Evolutionary conservation across 2,888 invertebrate species (phyloP), one percentile per base, ranked within the genome.

Genomic region (Phlogophora meticulosa): DNA sequence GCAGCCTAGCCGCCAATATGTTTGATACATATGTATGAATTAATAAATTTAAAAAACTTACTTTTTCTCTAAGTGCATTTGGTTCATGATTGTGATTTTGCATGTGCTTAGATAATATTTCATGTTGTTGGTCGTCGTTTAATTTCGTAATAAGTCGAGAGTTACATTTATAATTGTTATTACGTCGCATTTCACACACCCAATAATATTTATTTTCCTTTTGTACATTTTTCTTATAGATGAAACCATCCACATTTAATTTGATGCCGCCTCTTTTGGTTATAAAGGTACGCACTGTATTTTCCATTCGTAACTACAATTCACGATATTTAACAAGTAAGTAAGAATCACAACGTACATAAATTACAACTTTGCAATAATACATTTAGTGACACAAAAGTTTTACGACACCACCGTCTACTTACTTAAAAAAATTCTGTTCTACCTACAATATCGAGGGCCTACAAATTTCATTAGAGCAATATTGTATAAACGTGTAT

Each of bases 91-190:
- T 45, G 22, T 45, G 22, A 45, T 45, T 45, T 45, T 15, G 22
- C 2, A 22, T 45, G 3, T 22, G 7, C 13, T 45, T 45, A 22
- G 45, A 45, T 22, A 45, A 3, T 45, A 45, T 45, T 45, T 45
- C 22, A 45, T 45, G 45, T 45, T 22, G 20, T 45, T 45, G 22
- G 45, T 45, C 45, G 22, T 45, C 45, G 7, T 45, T 45, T 5
- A 45, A 1, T 45, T 45, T 45, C 22, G 22, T 45, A 45, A 56
- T 43, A 60, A 36, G 46, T 46, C 45, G 46, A 46, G 46, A 46
- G 46, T 46, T 46, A 24, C 22, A 46, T 46, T 46, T 46, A 46
- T 46, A 24, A 24, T 46, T 46, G 22, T 15, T 22, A 15, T 46
- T 24, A 2, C 46, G 46, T 15, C 46, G 22, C 46, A 46, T 3